Evolutionary conservation across 30 jellyfish, hydroid and myxozoan genomes (phyloP), one percentile per base, ranked within the genome.

Genomic region (Pseudorhiza aurosa): DNA sequence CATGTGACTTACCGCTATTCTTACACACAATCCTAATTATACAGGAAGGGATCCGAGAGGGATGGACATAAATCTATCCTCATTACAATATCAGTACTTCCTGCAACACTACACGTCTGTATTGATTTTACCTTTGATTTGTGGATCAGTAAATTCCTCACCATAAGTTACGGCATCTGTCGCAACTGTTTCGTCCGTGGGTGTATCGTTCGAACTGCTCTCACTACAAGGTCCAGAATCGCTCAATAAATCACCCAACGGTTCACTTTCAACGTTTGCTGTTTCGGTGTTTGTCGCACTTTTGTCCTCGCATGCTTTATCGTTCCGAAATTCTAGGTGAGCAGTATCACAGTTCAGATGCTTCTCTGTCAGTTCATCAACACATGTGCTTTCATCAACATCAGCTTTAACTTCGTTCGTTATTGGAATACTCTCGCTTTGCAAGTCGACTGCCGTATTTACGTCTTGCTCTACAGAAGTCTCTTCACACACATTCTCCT

Each of bases 41-140:
- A n/a, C n/a, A n/a, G n/a, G n/a, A n/a, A n/a, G n/a, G n/a, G n/a
- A n/a, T n/a, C n/a, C n/a, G n/a, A n/a, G n/a, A n/a, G n/a, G n/a
- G n/a, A n/a, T n/a, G n/a, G n/a, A n/a, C n/a, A n/a, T n/a, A n/a
- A n/a, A n/a, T n/a, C n/a, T n/a, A n/a, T n/a, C n/a, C n/a, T n/a
- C 3, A 7, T 43, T 67, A 30, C 30, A 2, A 60, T 60, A 28
- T 18, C n/a, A n/a, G n/a, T n/a, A n/a, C n/a, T n/a, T n/a, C n/a
- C n/a, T n/a, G n/a, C n/a, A n/a, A 47, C n/a, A 47, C n/a, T 47
- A 47, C 25, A 47, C 62, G 25, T 47, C 62, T 47, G 62, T 47
- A 21, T 47, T 26, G 25, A 47, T 47, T 47, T 47, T 47, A 26
- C 62, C 25, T 8, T 15, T 15, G n/a, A n/a, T n/a, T n/a, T n/a